Percentiles rank a stretch among this genome's conserved stretches.
Conservation (phyloP, 2,113 vertebrate species). For the Sigmodon hispidus region DNA sequence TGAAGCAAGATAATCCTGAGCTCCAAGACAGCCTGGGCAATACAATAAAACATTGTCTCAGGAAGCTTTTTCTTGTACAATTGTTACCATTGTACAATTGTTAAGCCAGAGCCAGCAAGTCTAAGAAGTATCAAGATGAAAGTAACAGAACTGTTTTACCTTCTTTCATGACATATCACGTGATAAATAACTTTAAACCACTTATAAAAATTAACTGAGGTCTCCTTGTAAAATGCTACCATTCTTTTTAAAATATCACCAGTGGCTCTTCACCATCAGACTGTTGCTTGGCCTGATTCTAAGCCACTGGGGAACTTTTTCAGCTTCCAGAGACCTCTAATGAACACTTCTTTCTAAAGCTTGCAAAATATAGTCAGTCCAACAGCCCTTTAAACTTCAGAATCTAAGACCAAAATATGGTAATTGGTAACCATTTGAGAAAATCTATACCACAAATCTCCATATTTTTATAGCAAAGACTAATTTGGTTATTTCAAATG, state of each 20-base stretch:
- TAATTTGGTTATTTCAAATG: not conserved
- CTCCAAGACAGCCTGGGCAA: not conserved
- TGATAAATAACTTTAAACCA: conserved; percentile 9
- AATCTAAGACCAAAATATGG: not conserved
- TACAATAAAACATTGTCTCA: not conserved
- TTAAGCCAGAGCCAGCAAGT: not conserved
- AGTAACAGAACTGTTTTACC: not conserved
- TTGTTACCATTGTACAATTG: not conserved
- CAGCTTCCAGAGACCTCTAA: not conserved
- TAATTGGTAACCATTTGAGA: not conserved
- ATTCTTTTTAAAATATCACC: not conserved
- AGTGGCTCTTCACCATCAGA: not conserved
- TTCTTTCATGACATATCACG: not conserved
- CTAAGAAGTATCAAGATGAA: not conserved
- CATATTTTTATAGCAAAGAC: not conserved
- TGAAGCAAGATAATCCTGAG: not conserved
- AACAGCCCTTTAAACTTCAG: not conserved
- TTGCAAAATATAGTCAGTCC: not conserved
- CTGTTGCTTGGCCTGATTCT: not conserved
- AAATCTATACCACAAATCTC: not conserved
- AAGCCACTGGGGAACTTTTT: not conserved
- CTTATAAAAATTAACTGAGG: not conserved
- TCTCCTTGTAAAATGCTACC: not conserved
- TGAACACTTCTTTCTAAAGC: not conserved
- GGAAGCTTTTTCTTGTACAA: not conserved